A percentile compares a stretch with the other conserved stretches of the same genome.
phyloP scores from a whole-genome alignment of 2,888 invertebrate genomes.

The Miltochrista miniata region DNA sequence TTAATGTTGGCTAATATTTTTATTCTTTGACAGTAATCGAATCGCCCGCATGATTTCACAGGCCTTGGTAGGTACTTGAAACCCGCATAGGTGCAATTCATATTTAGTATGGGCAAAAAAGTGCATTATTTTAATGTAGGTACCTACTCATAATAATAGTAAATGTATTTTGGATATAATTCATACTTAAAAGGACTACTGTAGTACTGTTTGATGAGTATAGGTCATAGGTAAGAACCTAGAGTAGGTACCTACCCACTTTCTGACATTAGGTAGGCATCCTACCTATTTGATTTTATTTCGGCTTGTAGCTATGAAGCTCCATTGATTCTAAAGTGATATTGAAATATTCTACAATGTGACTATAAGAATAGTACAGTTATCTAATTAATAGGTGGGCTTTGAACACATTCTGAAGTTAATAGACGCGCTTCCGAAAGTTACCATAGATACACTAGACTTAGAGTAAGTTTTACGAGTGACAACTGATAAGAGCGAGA shows the following conservation, averaged over 20 bases:
- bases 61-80: conserved; percentile 11
- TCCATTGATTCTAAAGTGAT: no score
- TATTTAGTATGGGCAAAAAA: conserved; percentile 1
- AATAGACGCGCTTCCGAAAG: conserved; percentile 66
- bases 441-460: conserved; percentile 60
- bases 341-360: not conserved
- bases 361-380: conserved; percentile 70
- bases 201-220: no score
- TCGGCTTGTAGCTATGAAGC: no score
- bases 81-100: conserved; percentile 23
- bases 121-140: no score
- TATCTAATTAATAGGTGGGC: conserved; percentile 75
- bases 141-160: no score
- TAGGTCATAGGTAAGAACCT: no score
- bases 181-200: no score
- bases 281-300: no score
- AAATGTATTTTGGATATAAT: no score
- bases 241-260: no score
- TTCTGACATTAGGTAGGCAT: no score
- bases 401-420: conserved; percentile 73
- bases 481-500: conserved; percentile 27
- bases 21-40: conserved; percentile 33
- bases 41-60: conserved; percentile 31
- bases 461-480: conserved; percentile 65
- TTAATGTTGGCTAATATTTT: not conserved